These are phyloP conservation scores for Phoxinus phoxinus DNA, from an alignment of 2,113 vertebrate genomes.

Conservation along the genomic window DNA sequence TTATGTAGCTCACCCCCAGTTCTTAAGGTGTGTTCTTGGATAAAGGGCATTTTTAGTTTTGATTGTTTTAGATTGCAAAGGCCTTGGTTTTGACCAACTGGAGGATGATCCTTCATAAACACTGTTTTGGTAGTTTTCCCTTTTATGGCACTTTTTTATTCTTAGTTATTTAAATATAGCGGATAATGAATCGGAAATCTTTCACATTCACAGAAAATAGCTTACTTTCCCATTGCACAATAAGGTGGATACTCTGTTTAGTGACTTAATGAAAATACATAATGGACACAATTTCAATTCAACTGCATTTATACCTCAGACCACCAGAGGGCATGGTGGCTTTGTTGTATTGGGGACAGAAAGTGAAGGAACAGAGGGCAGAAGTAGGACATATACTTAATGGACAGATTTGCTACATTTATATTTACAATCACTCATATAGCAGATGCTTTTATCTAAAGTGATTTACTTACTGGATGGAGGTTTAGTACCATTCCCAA, in stretches of 20 bases:
- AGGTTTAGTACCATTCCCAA: background rate
- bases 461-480: background rate
- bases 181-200: background rate
- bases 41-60: background rate
- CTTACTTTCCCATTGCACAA: background rate
- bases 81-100: background rate
- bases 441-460: background rate
- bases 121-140: background rate
- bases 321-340: slow-evolving; percentile 59
- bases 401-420: background rate
- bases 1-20: background rate
- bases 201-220: background rate
- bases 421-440: background rate
- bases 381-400: background rate
- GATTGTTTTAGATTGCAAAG: background rate
- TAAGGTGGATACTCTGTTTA: background rate
- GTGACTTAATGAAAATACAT: background rate
- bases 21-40: background rate
- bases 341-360: background rate
- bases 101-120: background rate
- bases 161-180: background rate
- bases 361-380: background rate
- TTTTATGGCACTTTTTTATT: background rate
- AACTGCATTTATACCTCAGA: background rate
- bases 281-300: background rate